Evolutionary conservation across 1,140 invertebrate genomes (phyloP).

Genomic region (Macrocentrus cingulum): DNA sequence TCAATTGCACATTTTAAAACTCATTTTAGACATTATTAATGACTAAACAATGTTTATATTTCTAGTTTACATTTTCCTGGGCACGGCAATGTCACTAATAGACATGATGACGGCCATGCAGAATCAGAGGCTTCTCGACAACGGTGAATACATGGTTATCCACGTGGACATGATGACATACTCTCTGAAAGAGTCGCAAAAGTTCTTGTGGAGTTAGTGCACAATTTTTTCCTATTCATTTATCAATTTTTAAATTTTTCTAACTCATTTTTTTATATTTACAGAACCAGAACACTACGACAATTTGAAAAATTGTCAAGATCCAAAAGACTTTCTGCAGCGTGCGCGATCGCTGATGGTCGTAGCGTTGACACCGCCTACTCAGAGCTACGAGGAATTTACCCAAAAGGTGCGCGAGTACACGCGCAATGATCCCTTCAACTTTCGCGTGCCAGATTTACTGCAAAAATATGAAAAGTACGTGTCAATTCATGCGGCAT

Average conservation of each 20-base stretch:
- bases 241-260: not conserved
- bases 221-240: slow-evolving; percentile 2
- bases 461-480: slow-evolving; percentile 65
- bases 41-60: no score
- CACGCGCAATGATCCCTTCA: slow-evolving; percentile 75
- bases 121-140: slow-evolving; percentile 78
- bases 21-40: no score
- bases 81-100: slow-evolving; percentile 74
- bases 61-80: slow-evolving; percentile 91
- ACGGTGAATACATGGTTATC: slow-evolving; percentile 94
- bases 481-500: slow-evolving; percentile 91
- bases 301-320: slow-evolving; percentile 64
- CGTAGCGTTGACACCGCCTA: slow-evolving; percentile 80
- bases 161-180: slow-evolving; percentile 90
- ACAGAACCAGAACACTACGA: slow-evolving; percentile 61
- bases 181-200: slow-evolving; percentile 71
- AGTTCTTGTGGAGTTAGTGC: slow-evolving; percentile 87
- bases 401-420: slow-evolving; percentile 75
- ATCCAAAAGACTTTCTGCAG: slow-evolving; percentile 68
- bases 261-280: not conserved
- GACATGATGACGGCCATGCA: slow-evolving; percentile 92
- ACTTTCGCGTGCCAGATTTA: slow-evolving; percentile 66
- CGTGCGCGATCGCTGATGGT: slow-evolving; percentile 80
- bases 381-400: slow-evolving; percentile 74
- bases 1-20: no score